Percentiles rank a stretch among this genome's conserved stretches.
phyloP scores from a whole-genome alignment of 2,888 invertebrate genomes.

The Thereva nobilitata region DNA sequence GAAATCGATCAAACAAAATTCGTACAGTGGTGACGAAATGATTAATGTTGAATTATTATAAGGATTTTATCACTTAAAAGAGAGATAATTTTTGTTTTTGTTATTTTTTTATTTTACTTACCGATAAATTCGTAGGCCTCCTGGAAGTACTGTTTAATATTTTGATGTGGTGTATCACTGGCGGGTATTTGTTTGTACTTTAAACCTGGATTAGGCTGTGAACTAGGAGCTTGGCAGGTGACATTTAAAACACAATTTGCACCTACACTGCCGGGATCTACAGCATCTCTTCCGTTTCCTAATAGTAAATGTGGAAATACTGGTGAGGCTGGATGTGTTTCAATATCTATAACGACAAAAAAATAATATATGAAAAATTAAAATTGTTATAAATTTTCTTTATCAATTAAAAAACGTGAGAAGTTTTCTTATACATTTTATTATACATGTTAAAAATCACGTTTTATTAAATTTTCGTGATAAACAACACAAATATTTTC shows the following conservation, averaged over 20 bases:
- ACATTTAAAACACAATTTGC: constrained; percentile 81
- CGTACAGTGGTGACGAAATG: no score
- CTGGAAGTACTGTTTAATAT: constrained; percentile 85
- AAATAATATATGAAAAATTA: not conserved
- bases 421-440: no score
- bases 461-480: no score
- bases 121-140: constrained; percentile 86
- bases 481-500: no score
- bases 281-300: constrained; percentile 81
- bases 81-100: no score
- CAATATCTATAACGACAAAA: constrained; percentile 62
- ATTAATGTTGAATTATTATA: no score
- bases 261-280: constrained; percentile 71
- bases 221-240: constrained; percentile 71
- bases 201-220: constrained; percentile 66
- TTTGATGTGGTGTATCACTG: constrained; percentile 81
- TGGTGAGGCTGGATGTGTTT: constrained; percentile 75
- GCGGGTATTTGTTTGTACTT: constrained; percentile 79
- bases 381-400: not conserved
- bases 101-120: constrained; percentile 62
- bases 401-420: no score
- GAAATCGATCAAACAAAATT: no score
- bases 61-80: no score
- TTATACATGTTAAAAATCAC: no score
- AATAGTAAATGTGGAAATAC: constrained; percentile 80